Conservation (phyloP, 2,888 invertebrate genomes). For the Deroplatys truncata region DNA sequence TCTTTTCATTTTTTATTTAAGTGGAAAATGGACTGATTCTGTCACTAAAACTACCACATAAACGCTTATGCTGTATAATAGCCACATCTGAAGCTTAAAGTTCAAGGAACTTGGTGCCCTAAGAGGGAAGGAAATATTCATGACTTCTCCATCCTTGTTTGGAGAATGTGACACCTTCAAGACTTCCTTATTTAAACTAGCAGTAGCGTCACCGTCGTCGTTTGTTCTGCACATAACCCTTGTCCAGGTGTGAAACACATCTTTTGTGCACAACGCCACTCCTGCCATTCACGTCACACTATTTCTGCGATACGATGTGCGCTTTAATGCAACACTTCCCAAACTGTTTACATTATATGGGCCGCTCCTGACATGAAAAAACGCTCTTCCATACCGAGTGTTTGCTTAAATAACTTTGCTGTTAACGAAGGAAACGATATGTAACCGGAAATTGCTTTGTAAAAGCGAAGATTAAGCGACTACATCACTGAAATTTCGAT, state of each 20-base stretch:
- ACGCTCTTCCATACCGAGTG: too few species aligned
- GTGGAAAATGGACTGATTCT: too few species aligned
- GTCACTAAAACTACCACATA: too few species aligned
- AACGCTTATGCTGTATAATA: not conserved
- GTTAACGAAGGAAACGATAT: too few species aligned
- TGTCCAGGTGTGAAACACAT: not conserved
- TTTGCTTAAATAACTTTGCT: too few species aligned
- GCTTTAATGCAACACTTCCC: too few species aligned
- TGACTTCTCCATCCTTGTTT: not conserved
- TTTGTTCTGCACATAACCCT: not conserved
- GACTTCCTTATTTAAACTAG: not conserved
- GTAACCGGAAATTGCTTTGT: too few species aligned
- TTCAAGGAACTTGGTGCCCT: not conserved
- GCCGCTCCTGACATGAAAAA: too few species aligned
- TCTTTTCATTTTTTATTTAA: too few species aligned
- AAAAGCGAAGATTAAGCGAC: too few species aligned
- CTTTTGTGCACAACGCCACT: not conserved
- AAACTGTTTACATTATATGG: too few species aligned
- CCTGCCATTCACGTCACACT: not conserved
- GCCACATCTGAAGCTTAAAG: not conserved
- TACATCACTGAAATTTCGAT: too few species aligned
- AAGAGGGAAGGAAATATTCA: not conserved
- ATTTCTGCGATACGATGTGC: not conserved
- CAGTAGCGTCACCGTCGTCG: not conserved
- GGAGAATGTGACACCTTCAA: not conserved